Base-by-base conservation (phyloP, 2,797 vertebrate species). In the Coilia nasus region DNA sequence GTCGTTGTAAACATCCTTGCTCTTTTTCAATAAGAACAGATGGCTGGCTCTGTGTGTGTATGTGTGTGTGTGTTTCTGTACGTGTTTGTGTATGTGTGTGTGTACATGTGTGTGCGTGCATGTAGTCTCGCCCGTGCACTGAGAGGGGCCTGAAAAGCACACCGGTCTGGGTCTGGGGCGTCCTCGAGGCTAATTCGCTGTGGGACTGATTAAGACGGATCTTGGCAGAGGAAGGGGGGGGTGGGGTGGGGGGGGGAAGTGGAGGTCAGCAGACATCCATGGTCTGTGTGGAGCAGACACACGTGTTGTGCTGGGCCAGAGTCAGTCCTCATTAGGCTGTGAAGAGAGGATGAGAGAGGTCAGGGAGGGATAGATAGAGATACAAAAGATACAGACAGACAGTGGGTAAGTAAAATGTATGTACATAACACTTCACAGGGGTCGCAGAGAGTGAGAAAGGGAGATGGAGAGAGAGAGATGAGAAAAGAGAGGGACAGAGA, bases 1-100 rank as follows among this genome's bases (percentile, higher is more conserved):
- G 67, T 35, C 3, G 67, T 75, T 75, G 67, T 75, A 75, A 75
- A 75, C 67, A 75, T 75, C 67, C 17, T 75, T 75, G 67, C 28
- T 75, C 67, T 75, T 41, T 75, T 28, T 75, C 67, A 75, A 28
- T 15, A 15, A 75, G 67, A 75, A 14, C 67, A 75, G 67, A 75
- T 75, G 67, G 67, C 67, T 75, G 67, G 31, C 67, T 75, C 25
- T 31, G 64, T 35, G 25, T 67, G 62, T 67, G 62, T 31, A 21
- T 25, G 60, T 62, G 60, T 62, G 60, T 62, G 60, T 62, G 60
- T n/a, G 46, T 82, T 25, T 28, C 0, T 47, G 9, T 21, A 17
- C 10, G 44, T 81, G 17, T 81, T 15, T 57, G 23, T 17, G 82
- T 81, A 21, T 25, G 57, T 83, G 28, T 25, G 50, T 64, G 82